Evolutionary conservation across 2,888 invertebrate genomes (phyloP), one percentile per base, ranked within the genome.

Genomic region (Clistopyga incitator): DNA sequence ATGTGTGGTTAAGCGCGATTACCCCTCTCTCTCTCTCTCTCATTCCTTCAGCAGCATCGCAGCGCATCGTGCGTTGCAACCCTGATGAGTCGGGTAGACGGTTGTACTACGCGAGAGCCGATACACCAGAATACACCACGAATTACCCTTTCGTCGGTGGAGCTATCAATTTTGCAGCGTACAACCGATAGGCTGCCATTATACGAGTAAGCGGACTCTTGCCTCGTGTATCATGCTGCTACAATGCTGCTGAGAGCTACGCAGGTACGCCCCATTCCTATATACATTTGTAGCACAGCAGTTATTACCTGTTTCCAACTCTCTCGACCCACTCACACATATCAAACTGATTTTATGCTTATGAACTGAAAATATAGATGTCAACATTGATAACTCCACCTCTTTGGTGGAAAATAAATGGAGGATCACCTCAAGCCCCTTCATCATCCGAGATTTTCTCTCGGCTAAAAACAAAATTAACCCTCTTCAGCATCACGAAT

Each of bases 111-210:
- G 52, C 79, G 81, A 68, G 79, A 59, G 61, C 80, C 72, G 77
- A 85, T 86, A 84, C 81, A 84, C 80, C 78, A 52, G 85, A 81
- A 80, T 84, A 86, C 82, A 85, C 78, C 83, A 84, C 86, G 89
- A 90, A 90, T 91, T 90, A 91, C 87, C 88, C 90, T 91, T 90
- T 91, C 90, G 89, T 90, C 89, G 89, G 87, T 88, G 86, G 87
- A 87, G 87, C 89, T 86, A 92, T 92, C 91, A 89, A 92, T 92
- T 90, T 90, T 88, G 86, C 83, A 81, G 85, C 81, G 75, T 86
- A 90, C 90, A 88, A 83, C 88, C 88, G 90, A 90, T 90, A 90
- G 88, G 85, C 87, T 87, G 87, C 86, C 87, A 89, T 90, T 89
- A 87, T 87, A 88, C 88, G 64, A 82, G 82, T 79, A 84, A 79